Evolutionary conservation across 2,113 vertebrate genomes (phyloP), one percentile per base, ranked within the genome.

Genomic region (Malurus melanocephalus): DNA sequence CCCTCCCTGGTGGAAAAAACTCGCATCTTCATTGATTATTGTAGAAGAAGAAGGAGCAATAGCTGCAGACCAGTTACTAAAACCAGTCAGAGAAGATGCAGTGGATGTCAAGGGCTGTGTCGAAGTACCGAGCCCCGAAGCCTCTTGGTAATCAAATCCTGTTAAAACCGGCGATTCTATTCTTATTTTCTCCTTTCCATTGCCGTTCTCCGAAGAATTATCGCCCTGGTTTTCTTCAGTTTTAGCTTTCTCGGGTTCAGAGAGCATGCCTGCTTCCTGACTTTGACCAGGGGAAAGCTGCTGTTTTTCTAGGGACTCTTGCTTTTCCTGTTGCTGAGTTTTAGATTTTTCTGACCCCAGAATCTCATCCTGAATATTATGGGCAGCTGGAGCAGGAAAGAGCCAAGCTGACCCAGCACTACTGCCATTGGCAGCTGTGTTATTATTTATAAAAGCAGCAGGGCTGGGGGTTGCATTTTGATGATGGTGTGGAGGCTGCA

Each of bases 311-410:
- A 98, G 97, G 93, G 98, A 98, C 96, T 99, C 99, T 93, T 98
- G 98, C 95, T 98, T 98, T 96, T 99, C 98, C 97, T 99, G 99
- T 96, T 98, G 98, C 97, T 99, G 98, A 95, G 97, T 96, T 97
- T 99, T 99, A 95, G 98, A 98, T 98, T 99, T 99, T 96, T 99
- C 99, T 82, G 98, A 98, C 96, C 99, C 99, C 96, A 99, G 97
- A 96, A 99, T 98, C 97, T 99, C 99, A 99, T 99, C 99, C 98
- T 99, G 99, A 97, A 99, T 99, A 97, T 98, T 99, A 97, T 99
- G 99, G 95, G 98, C 97, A 93, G 98, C 98, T 95, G 99, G 98
- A 48, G 99, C 97, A 85, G 99, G 98, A 95, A 99, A 99, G 83
- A 99, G 98, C 99, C 99, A 99, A 96, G 99, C 98, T 96, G 99